Percentiles rank a stretch among this genome's conserved stretches.
Conservation (phyloP, 2,888 invertebrate genomes). For the Eupithecia pulchellata region DNA sequence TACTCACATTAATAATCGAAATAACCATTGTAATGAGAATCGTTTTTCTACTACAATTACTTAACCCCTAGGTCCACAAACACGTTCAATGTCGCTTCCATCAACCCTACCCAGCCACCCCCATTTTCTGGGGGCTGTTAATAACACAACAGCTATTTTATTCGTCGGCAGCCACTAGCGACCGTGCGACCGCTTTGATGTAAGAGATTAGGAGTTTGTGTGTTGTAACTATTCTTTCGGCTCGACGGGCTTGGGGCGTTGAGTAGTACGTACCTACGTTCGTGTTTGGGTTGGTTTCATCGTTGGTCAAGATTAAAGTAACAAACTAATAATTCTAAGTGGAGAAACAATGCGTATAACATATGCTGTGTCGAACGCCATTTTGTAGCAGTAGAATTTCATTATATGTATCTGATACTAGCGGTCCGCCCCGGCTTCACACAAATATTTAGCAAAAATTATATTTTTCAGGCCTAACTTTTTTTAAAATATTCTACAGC, state of each 20-base stretch:
- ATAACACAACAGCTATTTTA: conserved; percentile 84
- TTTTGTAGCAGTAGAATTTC: too few relatives aligned
- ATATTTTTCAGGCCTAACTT: too few relatives aligned
- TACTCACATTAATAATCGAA: neutral
- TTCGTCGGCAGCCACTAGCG: conserved; percentile 76
- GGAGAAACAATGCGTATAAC: too few relatives aligned
- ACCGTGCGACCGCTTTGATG: conserved; percentile 79
- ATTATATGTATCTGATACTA: too few relatives aligned
- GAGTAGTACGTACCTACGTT: neutral
- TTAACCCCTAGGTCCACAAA: conserved; percentile 1
- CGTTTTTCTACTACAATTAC: conserved; percentile 10
- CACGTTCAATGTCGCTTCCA: conserved; percentile 28
- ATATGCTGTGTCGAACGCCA: too few relatives aligned
- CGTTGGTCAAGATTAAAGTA: conserved; percentile 3
- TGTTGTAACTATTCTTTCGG: conserved; percentile 36
- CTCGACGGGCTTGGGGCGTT: conserved; percentile 19
- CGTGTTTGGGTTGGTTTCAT: neutral
- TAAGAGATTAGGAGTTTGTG: conserved; percentile 68
- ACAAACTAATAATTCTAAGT: neutral
- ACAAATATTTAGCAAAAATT: too few relatives aligned
- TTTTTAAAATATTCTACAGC: too few relatives aligned
- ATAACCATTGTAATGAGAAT: neutral
- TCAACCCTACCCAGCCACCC: conserved; percentile 50
- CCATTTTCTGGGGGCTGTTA: conserved; percentile 76
- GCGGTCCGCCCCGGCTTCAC: too few relatives aligned